phyloP scores from a whole-genome alignment of 2,797 vertebrate species.

The Semotilus atromaculatus region DNA sequence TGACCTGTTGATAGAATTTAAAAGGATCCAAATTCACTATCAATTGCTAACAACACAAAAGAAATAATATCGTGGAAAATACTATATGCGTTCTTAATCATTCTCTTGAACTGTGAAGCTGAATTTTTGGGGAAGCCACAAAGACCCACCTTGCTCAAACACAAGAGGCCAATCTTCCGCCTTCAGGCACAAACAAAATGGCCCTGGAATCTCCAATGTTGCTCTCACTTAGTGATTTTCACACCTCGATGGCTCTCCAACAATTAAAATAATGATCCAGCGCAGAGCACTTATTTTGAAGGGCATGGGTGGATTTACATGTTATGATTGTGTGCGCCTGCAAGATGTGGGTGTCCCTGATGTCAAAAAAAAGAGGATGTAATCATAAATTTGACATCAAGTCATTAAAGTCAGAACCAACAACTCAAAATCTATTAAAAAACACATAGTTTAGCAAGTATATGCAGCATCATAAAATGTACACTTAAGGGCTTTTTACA shows the following conservation, averaged over 20 bases:
- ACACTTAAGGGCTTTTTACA: not conserved
- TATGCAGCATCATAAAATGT: conserved; percentile 14
- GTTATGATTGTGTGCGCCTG: conserved; percentile 57
- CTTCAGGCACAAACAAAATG: conserved; percentile 87
- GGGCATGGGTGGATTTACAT: conserved; percentile 77
- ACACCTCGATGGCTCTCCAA: conserved; percentile 83
- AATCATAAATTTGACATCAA: conserved; percentile 60
- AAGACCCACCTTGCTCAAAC: conserved; percentile 68
- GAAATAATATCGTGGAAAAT: conserved; percentile 47
- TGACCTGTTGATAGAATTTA: conserved; percentile 6
- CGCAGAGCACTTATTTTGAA: conserved; percentile 80
- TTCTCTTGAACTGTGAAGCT: conserved; percentile 50
- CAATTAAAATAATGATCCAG: conserved; percentile 87
- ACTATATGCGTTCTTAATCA: conserved; percentile 30
- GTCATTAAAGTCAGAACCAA: conserved; percentile 50
- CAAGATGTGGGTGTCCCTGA: conserved; percentile 53
- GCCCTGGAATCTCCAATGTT: conserved; percentile 81
- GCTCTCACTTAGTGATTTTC: conserved; percentile 81
- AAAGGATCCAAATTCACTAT: conserved; percentile 62
- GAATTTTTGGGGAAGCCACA: conserved; percentile 60
- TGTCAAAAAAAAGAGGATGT: conserved; percentile 48
- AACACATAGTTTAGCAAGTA: conserved; percentile 5
- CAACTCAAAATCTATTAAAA: conserved; percentile 36
- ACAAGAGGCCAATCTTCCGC: conserved; percentile 81
- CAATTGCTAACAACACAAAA: conserved; percentile 62